These are phyloP conservation scores for Porites lutea DNA, from an alignment of 64 coral and sea anemone genomes.

Conservation along the genomic window DNA sequence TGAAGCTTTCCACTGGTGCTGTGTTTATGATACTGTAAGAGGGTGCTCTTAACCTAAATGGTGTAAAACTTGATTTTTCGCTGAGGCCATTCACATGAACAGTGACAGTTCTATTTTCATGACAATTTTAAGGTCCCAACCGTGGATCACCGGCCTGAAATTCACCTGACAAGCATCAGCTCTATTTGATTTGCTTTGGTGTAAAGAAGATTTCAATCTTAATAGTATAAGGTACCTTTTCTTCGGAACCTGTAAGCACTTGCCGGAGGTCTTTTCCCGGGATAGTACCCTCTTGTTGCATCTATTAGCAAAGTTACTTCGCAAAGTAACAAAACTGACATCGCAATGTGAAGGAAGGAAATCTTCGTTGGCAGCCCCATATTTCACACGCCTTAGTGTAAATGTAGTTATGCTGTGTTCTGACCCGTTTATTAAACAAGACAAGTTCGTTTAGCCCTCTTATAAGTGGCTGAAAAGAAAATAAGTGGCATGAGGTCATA, in stretches of 20 bases:
- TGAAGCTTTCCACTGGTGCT: too few species aligned
- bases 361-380: conserved; percentile 8
- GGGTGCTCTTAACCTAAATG: too few species aligned
- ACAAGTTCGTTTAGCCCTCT: background rate
- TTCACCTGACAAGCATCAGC: too few species aligned
- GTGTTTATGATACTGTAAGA: too few species aligned
- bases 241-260: background rate
- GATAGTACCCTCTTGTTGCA: too few species aligned
- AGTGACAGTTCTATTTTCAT: too few species aligned
- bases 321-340: background rate
- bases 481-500: background rate
- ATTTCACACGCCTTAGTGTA: background rate
- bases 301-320: background rate
- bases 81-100: too few species aligned
- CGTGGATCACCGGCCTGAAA: too few species aligned
- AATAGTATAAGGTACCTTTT: background rate
- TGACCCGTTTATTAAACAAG: background rate
- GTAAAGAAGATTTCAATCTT: too few species aligned
- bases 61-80: too few species aligned
- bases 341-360: background rate
- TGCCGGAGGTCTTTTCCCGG: background rate
- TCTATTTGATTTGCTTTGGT: too few species aligned
- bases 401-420: background rate
- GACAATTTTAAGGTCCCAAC: too few species aligned
- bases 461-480: background rate